These are phyloP conservation scores for Aythya baeri DNA, from an alignment of 2,113 vertebrate genomes.

Conservation along the genomic window DNA sequence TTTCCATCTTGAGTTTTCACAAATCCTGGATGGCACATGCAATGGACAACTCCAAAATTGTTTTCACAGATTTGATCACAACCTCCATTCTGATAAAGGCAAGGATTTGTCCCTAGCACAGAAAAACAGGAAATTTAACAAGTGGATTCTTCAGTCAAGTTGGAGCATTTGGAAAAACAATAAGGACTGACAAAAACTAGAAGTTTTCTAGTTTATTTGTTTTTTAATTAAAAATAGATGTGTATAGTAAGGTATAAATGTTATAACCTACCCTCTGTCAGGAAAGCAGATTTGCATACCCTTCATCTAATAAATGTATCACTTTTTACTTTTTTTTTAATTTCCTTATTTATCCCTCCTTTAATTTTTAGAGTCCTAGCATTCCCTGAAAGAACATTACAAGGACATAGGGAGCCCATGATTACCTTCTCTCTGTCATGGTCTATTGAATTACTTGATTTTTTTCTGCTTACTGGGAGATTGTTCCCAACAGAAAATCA, in stretches of 20 bases:
- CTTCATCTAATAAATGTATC: not conserved
- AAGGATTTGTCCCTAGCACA: conserved; percentile 79
- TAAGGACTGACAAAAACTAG: not conserved
- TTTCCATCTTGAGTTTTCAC: conserved; percentile 71
- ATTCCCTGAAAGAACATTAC: not conserved
- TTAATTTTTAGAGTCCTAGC: not conserved
- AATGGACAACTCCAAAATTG: conserved; percentile 75
- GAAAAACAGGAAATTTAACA: not conserved
- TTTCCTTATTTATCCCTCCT: not conserved
- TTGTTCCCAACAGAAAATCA: not conserved
- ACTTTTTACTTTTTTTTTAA: not conserved
- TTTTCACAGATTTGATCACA: conserved; percentile 87
- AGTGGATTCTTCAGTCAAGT: not conserved
- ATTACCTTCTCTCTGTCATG: not conserved
- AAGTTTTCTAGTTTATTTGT: not conserved
- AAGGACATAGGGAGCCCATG: not conserved
- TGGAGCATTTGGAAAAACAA: not conserved
- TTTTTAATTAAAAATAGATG: not conserved
- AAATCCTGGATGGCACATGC: conserved; percentile 78
- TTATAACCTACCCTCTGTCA: not conserved
- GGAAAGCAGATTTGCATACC: not conserved
- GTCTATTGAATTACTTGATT: not conserved
- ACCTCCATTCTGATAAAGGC: conserved; percentile 84
- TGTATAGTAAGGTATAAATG: not conserved
- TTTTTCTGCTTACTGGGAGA: not conserved